Percentiles rank a stretch among this genome's conserved stretches.
Evolutionary conservation across 1,140 invertebrate genomes (phyloP).

Genomic region (Orius insidiosus): DNA sequence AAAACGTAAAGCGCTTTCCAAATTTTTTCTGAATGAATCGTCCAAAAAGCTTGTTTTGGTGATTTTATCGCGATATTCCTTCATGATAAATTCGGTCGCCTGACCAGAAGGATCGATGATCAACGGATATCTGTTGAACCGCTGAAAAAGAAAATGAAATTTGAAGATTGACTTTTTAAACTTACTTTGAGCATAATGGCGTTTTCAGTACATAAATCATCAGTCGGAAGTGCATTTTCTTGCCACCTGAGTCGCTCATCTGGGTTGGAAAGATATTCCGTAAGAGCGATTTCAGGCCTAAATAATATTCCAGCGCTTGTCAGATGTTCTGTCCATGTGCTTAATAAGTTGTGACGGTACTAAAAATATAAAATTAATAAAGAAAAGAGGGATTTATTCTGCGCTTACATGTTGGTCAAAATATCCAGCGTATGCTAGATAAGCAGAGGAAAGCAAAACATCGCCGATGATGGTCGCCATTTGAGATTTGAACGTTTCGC

Average conservation of each 20-base stretch:
- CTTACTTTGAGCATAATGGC: conserved; percentile 88
- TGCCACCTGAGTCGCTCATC: conserved; percentile 96
- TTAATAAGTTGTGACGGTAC: conserved; percentile 87
- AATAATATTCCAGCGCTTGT: conserved; percentile 79
- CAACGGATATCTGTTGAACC: conserved; percentile 97
- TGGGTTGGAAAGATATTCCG: conserved; percentile 97
- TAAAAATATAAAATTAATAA: conserved; percentile 24
- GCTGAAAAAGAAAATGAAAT: conserved; percentile 26
- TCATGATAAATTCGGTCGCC: conserved; percentile 95
- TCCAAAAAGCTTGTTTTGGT: conserved; percentile 98
- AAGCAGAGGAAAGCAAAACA: conserved; percentile 79
- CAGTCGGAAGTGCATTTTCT: conserved; percentile 86
- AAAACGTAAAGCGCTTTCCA: conserved; percentile 94
- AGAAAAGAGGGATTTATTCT: conserved; percentile 22
- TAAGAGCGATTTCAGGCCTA: conserved; percentile 82
- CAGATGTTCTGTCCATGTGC: conserved; percentile 86
- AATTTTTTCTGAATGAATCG: conserved; percentile 96
- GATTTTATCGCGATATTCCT: conserved; percentile 95
- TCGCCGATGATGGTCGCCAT: conserved; percentile 99
- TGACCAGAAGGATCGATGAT: conserved; percentile 99
- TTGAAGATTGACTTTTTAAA: neutral
- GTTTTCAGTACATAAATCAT: conserved; percentile 98
- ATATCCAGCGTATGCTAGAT: conserved; percentile 97
- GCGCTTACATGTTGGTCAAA: conserved; percentile 96
- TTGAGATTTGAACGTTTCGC: conserved; percentile 94